Evolutionary conservation across 2,888 invertebrate genomes (phyloP).

Genomic region (Merodon equestris): DNA sequence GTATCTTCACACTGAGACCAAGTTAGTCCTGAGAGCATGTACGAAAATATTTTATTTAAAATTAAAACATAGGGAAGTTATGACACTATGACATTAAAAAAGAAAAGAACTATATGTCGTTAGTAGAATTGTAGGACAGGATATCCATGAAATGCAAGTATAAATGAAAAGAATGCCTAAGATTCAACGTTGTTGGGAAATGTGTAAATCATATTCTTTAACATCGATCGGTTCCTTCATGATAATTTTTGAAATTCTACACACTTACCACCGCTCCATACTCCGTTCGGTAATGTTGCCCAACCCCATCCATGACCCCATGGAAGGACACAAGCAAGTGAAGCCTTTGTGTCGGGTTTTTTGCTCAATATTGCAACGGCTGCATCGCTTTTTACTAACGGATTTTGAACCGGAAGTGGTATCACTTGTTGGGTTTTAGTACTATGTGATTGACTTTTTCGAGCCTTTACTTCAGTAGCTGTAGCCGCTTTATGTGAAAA

Average conservation of each 20-base stretch:
- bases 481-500: constrained; percentile 80
- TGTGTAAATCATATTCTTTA: too few relatives aligned
- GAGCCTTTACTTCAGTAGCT: constrained; percentile 79
- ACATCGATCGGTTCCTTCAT: too few relatives aligned
- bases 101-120: too few relatives aligned
- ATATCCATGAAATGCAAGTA: too few relatives aligned
- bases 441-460: constrained; percentile 71
- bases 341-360: constrained; percentile 77
- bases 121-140: too few relatives aligned
- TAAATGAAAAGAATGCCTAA: too few relatives aligned
- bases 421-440: constrained; percentile 70
- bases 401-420: constrained; percentile 73
- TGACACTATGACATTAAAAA: too few relatives aligned
- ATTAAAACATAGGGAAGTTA: too few relatives aligned
- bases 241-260: too few relatives aligned
- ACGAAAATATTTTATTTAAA: neutral
- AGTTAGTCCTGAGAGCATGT: constrained; percentile 79
- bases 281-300: constrained; percentile 84
- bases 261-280: constrained; percentile 83
- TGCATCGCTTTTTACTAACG: constrained; percentile 78
- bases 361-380: constrained; percentile 79
- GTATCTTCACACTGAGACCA: constrained; percentile 85
- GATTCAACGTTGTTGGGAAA: too few relatives aligned
- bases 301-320: constrained; percentile 90
- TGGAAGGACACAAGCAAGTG: constrained; percentile 77